Conservation (phyloP, 2,888 invertebrate genomes). For the Formica aserva region DNA sequence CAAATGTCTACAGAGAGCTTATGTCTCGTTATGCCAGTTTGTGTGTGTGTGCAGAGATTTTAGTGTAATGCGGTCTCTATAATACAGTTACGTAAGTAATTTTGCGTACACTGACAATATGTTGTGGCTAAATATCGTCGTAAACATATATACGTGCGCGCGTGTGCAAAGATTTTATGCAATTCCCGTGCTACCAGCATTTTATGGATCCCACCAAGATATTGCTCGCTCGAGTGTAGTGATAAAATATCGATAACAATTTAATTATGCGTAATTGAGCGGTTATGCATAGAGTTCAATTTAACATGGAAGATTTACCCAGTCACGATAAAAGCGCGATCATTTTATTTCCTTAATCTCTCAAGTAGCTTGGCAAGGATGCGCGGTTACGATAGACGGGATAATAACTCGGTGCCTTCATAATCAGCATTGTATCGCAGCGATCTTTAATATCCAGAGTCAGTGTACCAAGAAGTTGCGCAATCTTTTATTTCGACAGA, state of each 20-base stretch:
- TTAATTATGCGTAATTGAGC: slow-evolving; percentile 29
- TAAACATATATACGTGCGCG: background rate
- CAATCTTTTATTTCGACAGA: slow-evolving; percentile 72
- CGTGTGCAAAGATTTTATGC: slow-evolving; percentile 9
- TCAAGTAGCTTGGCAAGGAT: slow-evolving; percentile 43
- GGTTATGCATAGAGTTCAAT: background rate
- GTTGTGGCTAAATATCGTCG: background rate
- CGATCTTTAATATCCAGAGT: slow-evolving; percentile 66
- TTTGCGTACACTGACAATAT: background rate
- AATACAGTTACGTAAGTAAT: background rate
- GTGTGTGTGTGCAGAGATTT: background rate
- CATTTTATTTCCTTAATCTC: slow-evolving; percentile 5
- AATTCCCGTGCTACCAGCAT: slow-evolving; percentile 4
- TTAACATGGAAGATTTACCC: background rate
- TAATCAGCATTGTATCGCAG: slow-evolving; percentile 63
- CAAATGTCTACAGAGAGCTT: background rate
- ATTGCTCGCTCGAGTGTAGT: background rate
- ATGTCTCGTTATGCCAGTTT: background rate
- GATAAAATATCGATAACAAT: slow-evolving; percentile 28
- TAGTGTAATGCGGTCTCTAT: background rate
- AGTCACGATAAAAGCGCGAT: slow-evolving; percentile 6
- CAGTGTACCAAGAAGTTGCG: slow-evolving; percentile 56
- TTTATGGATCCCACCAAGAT: background rate
- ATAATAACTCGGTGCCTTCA: slow-evolving; percentile 64
- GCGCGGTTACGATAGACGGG: slow-evolving; percentile 68